Conservation (phyloP, 2,113 vertebrate species). For the Myodes glareolus region DNA sequence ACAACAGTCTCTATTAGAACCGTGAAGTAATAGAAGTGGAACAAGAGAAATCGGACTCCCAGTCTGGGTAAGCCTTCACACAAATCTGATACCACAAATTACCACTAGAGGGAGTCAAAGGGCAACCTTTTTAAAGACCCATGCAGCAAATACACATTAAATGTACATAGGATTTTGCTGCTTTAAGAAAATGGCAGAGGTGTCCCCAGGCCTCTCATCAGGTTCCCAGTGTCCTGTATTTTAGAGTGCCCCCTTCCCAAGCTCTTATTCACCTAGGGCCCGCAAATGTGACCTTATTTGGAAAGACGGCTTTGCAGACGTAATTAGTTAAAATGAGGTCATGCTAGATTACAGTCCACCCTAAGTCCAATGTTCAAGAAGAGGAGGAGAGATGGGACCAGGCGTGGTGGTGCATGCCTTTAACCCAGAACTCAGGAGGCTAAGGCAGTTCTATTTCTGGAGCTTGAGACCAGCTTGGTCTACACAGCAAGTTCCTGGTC, state of each 20-base stretch:
- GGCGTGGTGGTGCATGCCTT: not conserved
- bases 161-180: not conserved
- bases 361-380: not conserved
- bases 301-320: not conserved
- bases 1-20: not conserved
- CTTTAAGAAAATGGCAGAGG: not conserved
- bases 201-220: not conserved
- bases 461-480: not conserved
- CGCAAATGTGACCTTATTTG: not conserved
- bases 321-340: not conserved
- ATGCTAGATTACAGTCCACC: not conserved
- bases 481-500: not conserved
- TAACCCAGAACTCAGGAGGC: not conserved
- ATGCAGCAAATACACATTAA: not conserved
- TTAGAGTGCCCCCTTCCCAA: not conserved
- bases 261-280: not conserved
- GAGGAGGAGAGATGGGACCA: not conserved
- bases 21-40: not conserved
- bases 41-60: not conserved
- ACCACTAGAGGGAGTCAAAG: slow-evolving; percentile 65
- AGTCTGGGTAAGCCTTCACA: rapidly evolving
- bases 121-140: not conserved
- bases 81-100: not conserved
- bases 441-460: not conserved
- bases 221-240: not conserved